Evolutionary conservation across 2,888 invertebrate species (phyloP).

Genomic region (Tortricodes alternella): DNA sequence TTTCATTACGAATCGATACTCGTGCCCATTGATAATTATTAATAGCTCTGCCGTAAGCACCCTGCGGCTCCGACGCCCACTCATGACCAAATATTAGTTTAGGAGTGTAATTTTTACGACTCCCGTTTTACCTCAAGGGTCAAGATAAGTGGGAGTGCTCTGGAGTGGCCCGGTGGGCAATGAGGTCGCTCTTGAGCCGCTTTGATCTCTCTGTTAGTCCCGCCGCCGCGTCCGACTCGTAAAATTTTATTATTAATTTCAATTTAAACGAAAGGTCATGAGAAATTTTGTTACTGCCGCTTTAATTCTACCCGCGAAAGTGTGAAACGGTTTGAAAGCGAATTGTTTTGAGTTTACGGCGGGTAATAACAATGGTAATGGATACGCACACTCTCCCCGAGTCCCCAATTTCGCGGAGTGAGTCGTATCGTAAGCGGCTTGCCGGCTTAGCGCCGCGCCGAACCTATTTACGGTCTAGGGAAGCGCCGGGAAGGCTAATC

Average conservation of each 20-base stretch:
- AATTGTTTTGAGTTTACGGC: constrained; percentile 56
- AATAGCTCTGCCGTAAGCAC: constrained; percentile 58
- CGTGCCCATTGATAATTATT: constrained; percentile 71
- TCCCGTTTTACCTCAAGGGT: constrained; percentile 72
- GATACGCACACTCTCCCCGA: constrained; percentile 17
- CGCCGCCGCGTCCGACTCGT: constrained; percentile 47
- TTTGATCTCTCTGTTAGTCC: constrained; percentile 64
- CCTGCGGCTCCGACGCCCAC: constrained; percentile 57
- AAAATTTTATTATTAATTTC: constrained; percentile 58
- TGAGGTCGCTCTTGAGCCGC: constrained; percentile 61
- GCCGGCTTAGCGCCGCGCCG: constrained; percentile 54
- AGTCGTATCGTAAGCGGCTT: constrained; percentile 61
- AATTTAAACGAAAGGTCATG: constrained; percentile 55
- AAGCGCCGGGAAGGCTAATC: constrained; percentile 59
- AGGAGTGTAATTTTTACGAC: constrained; percentile 75
- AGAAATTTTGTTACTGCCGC: constrained; percentile 57
- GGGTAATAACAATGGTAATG: constrained; percentile 40
- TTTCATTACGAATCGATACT: constrained; percentile 74
- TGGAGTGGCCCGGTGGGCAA: constrained; percentile 58
- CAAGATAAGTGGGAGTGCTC: constrained; percentile 64
- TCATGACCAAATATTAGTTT: constrained; percentile 60
- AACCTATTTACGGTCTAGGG: constrained; percentile 62
- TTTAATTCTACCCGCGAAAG: constrained; percentile 63
- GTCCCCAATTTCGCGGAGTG: constrained; percentile 56
- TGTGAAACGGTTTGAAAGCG: constrained; percentile 63